A percentile compares a stretch with the other conserved stretches of the same genome.
These are phyloP conservation scores for Morone chrysops DNA, from an alignment of 2,113 vertebrate species.

Conservation along the genomic window DNA sequence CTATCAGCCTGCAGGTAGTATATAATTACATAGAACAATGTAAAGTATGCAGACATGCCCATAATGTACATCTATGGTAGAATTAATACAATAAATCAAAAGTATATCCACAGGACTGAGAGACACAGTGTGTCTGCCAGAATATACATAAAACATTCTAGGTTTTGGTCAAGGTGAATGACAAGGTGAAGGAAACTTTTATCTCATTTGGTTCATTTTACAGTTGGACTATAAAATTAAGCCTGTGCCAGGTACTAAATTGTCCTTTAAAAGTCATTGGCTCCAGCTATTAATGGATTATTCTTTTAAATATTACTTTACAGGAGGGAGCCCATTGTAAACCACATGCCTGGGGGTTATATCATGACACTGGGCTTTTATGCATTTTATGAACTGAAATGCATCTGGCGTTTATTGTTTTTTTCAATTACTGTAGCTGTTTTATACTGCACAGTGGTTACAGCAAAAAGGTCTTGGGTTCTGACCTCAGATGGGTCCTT, in stretches of 20 bases:
- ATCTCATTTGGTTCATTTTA: constrained; percentile 45
- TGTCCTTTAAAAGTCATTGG: constrained; percentile 45
- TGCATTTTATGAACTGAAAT: constrained; percentile 48
- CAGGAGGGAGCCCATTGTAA: constrained; percentile 9
- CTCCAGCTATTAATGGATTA: constrained; percentile 36
- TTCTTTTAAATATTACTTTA: constrained; percentile 46
- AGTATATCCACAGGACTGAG: not conserved
- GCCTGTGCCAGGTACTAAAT: constrained; percentile 47
- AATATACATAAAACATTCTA: constrained; percentile 22
- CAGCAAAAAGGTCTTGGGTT: not conserved
- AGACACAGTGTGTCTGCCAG: constrained; percentile 19
- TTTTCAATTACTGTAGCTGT: constrained; percentile 9
- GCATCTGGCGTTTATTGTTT: constrained; percentile 22
- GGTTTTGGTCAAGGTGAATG: constrained; percentile 35
- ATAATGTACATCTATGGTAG: constrained; percentile 12
- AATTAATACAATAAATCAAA: constrained; percentile 28
- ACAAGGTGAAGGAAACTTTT: constrained; percentile 36
- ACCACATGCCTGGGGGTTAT: constrained; percentile 19
- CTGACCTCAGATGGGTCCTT: not conserved
- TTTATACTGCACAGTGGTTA: not conserved
- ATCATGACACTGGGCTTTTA: not conserved
- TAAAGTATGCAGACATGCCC: constrained; percentile 9
- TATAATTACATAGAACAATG: constrained; percentile 39
- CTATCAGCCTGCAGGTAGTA: constrained; percentile 18
- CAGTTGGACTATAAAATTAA: constrained; percentile 41